Base-by-base conservation (phyloP, 2,888 invertebrate genomes). In the Epiblema foenella region DNA sequence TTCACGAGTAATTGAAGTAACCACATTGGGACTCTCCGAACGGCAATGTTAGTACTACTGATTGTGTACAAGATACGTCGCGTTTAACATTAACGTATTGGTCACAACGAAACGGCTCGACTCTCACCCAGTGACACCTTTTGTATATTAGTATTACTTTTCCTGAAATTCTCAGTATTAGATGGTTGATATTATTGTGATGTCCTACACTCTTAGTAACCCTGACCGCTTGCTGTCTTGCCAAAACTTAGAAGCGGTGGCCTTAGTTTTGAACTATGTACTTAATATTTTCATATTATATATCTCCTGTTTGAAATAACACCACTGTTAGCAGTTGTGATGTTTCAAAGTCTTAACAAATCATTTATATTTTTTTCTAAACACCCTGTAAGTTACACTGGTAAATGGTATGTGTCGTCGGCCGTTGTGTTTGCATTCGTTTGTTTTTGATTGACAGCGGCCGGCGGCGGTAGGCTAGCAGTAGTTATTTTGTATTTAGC, bases 121-220 rank as follows among this genome's bases (percentile, higher is more conserved):
- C 78, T 75, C 77, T 83, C 81, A 81, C 83, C 83, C 83, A 78
- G 82, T 83, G 83, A 85, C 89, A 89, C 89, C 88, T 88, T 89
- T 88, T 91, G 91, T 92, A 91, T 83, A 91, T 89, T 92, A 90
- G 89, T 83, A 91, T 88, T 83, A 81, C 87, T 87, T 83, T 86
- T 83, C 86, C 84, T 78, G 77, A 85, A 85, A 83, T 80, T 84
- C 79, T 88, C 91, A 92, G 91, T 91, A 93, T 92, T 91, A 91
- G 88, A 87, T 84, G 86, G 85, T 90, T 89, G 88, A 88, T 83
- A 82, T 85, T 80, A 85, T 85, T 89, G 89, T 90, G 89, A 90
- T 87, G 86, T 87, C 78, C 80, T 78, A 77, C 74, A 63, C 74
- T 70, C 52, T 57, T 79, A 79, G 83, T 82, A 81, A 80, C 80